Conservation (phyloP, 2,888 invertebrate genomes). For the Temnothorax unifasciatus region DNA sequence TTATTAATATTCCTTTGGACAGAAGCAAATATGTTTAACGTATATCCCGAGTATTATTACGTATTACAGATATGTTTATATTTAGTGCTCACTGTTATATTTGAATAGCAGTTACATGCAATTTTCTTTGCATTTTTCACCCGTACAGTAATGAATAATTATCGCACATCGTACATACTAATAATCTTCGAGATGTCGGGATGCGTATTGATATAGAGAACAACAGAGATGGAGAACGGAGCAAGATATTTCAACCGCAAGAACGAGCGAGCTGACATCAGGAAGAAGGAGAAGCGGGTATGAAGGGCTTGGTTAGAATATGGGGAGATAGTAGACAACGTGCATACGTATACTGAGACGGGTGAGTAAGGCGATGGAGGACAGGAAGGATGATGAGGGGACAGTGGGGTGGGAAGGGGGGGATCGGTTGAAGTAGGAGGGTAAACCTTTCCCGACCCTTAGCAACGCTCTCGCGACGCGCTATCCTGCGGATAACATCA, state of each 20-base stretch:
- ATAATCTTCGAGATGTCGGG: constrained; percentile 9
- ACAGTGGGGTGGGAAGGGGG: constrained; percentile 52
- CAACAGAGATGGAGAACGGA: constrained; percentile 34
- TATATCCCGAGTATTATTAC: background rate
- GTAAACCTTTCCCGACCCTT: constrained; percentile 81
- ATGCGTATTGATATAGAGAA: constrained; percentile 29
- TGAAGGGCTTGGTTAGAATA: constrained; percentile 79
- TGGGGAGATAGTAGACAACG: constrained; percentile 76
- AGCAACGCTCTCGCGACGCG: constrained; percentile 81
- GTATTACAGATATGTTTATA: background rate
- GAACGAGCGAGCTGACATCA: constrained; percentile 57
- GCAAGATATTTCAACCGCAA: constrained; percentile 54
- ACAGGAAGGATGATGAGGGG: constrained; percentile 59
- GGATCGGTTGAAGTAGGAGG: constrained; percentile 71
- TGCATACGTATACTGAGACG: constrained; percentile 67
- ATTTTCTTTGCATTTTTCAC: background rate
- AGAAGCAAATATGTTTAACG: background rate
- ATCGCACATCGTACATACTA: background rate
- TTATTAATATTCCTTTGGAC: background rate
- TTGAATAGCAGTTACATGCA: background rate
- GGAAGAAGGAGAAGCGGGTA: constrained; percentile 74
- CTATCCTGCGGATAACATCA: constrained; percentile 87
- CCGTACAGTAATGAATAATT: constrained; percentile 20
- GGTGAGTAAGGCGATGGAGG: constrained; percentile 66
- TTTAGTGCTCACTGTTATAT: background rate